These are phyloP conservation scores for Hirtodrosophila alboralis DNA, from an alignment of 2,888 invertebrate genomes.

Conservation along the genomic window DNA sequence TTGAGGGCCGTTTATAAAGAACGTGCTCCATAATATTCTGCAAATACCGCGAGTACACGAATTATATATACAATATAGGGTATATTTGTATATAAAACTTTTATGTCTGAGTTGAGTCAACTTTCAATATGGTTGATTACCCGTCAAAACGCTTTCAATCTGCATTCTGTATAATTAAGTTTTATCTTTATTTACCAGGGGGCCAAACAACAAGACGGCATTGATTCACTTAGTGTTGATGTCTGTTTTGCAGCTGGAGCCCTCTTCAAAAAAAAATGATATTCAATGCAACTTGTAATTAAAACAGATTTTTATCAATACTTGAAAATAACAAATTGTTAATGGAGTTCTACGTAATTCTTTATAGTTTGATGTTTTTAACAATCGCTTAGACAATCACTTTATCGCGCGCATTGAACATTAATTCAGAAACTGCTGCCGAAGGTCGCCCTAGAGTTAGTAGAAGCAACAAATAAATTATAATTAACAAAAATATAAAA, in stretches of 20 bases:
- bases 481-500: slow-evolving; percentile 62
- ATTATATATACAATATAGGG: background rate
- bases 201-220: slow-evolving; percentile 26
- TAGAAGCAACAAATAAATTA: slow-evolving; percentile 66
- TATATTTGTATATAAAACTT: slow-evolving; percentile 6
- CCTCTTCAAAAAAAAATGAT: slow-evolving; percentile 19
- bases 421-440: slow-evolving; percentile 22
- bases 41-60: slow-evolving; percentile 16
- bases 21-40: slow-evolving; percentile 25
- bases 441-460: slow-evolving; percentile 71
- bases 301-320: slow-evolving; percentile 25
- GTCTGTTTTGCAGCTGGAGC: slow-evolving; percentile 27
- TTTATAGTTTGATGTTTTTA: background rate
- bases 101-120: slow-evolving; percentile 33
- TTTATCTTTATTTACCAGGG: slow-evolving; percentile 58
- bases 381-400: slow-evolving; percentile 41
- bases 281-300: slow-evolving; percentile 15
- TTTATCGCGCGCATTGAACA: slow-evolving; percentile 15
- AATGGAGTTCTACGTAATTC: slow-evolving; percentile 36
- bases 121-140: slow-evolving; percentile 38
- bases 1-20: slow-evolving; percentile 36
- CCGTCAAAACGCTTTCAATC: slow-evolving; percentile 34
- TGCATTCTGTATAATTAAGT: slow-evolving; percentile 48
- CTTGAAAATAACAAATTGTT: slow-evolving; percentile 8
- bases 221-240: slow-evolving; percentile 39